phyloP scores from a whole-genome alignment of 2,113 vertebrate species.

The Scomber scombrus region DNA sequence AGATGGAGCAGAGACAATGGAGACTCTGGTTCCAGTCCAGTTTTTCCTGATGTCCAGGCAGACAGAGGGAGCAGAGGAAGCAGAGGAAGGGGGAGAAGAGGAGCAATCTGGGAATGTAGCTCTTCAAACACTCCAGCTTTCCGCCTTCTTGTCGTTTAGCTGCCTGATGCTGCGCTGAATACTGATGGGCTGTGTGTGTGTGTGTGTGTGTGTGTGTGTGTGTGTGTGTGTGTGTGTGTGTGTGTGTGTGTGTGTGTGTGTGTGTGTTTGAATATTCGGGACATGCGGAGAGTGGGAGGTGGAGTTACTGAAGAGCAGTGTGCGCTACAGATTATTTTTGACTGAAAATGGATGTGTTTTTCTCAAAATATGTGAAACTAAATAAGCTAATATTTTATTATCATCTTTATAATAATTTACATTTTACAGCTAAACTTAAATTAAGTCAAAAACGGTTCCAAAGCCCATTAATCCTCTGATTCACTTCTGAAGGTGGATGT shows the following conservation, averaged over 20 bases:
- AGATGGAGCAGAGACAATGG: slow-evolving; percentile 51
- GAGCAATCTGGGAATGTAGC: slow-evolving; percentile 44
- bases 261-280: slow-evolving; percentile 27
- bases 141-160: slow-evolving; percentile 45
- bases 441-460: too few relatives aligned
- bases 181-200: slow-evolving; percentile 60
- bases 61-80: slow-evolving; percentile 23
- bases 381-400: too few relatives aligned
- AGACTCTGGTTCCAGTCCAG: slow-evolving; percentile 50
- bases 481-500: too few relatives aligned
- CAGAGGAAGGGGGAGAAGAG: slow-evolving; percentile 17
- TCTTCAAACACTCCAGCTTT: slow-evolving; percentile 56
- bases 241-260: neutral
- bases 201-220: neutral
- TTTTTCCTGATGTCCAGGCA: slow-evolving; percentile 36
- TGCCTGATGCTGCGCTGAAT: slow-evolving; percentile 69
- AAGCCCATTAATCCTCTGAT: neutral
- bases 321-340: slow-evolving; percentile 5
- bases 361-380: neutral
- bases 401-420: too few relatives aligned
- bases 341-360: neutral
- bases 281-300: slow-evolving; percentile 8
- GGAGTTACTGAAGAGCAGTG: slow-evolving; percentile 9
- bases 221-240: neutral
- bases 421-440: too few relatives aligned